Conservation (phyloP, 2,888 invertebrate species). For the Cynaeus angustus region DNA sequence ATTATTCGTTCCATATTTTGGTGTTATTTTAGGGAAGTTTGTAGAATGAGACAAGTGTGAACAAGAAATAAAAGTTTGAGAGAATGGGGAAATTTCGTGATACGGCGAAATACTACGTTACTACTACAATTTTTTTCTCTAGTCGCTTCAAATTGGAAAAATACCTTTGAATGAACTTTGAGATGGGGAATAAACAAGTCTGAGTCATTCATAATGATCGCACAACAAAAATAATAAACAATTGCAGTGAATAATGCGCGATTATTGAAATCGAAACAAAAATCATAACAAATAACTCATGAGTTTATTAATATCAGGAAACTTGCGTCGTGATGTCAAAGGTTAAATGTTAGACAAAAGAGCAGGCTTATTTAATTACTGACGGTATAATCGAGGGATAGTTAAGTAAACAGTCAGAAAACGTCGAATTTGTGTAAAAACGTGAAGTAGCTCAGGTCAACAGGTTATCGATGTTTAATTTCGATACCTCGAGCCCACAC, state of each 20-base stretch:
- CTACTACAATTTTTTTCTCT: neutral
- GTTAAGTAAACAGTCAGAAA: conserved; percentile 2
- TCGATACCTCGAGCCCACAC: neutral
- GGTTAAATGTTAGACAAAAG: conserved; percentile 38
- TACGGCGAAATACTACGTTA: neutral
- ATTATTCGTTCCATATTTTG: too few species aligned
- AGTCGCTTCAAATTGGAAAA: neutral
- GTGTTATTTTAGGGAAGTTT: too few species aligned
- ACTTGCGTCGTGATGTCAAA: conserved; percentile 26
- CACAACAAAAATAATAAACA: conserved; percentile 14
- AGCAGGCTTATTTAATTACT: conserved; percentile 17
- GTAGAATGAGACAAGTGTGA: too few species aligned
- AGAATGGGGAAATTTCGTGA: neutral
- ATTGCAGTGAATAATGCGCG: conserved; percentile 9
- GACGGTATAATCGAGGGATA: neutral
- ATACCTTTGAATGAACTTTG: neutral
- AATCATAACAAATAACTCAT: conserved; percentile 18
- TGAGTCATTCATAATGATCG: conserved; percentile 1
- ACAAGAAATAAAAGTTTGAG: neutral
- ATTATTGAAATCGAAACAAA: conserved; percentile 13
- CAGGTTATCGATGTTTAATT: conserved; percentile 34
- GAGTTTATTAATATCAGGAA: conserved; percentile 20
- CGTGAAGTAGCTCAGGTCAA: conserved; percentile 14
- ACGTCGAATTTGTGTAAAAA: conserved; percentile 1
- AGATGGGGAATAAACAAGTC: neutral